These are phyloP conservation scores for Drosophila tropicalis DNA, from an alignment of 1,140 invertebrate species.

Conservation along the genomic window DNA sequence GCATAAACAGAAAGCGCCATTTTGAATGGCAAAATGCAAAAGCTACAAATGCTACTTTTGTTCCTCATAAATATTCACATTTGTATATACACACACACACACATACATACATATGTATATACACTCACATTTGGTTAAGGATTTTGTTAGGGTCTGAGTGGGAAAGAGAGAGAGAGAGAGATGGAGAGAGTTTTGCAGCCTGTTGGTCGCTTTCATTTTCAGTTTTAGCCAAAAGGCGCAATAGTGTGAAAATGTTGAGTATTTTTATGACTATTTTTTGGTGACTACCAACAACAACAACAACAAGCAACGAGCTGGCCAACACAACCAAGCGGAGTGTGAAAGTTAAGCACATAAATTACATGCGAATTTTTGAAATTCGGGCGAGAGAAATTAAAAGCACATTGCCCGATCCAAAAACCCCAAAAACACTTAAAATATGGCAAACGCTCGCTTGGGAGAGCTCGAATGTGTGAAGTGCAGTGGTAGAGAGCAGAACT, in stretches of 20 bases:
- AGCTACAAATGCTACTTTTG: conserved; percentile 75
- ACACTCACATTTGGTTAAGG: conserved; percentile 1
- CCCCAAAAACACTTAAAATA: conserved; percentile 67
- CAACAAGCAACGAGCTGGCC: conserved; percentile 9
- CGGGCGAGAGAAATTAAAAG: conserved; percentile 65
- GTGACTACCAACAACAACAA: conserved; percentile 21
- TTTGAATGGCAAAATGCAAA: conserved; percentile 65
- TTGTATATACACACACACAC: conserved; percentile 51
- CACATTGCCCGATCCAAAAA: conserved; percentile 60
- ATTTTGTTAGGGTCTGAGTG: conserved; percentile 14
- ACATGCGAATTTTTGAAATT: conserved; percentile 45
- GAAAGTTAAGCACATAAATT: conserved; percentile 79
- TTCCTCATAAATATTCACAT: conserved; percentile 79
- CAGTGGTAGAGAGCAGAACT: conserved; percentile 11
- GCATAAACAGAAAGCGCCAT: conserved; percentile 21
- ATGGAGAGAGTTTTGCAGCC: too few relatives aligned
- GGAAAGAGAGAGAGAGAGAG: neutral
- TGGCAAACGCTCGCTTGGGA: conserved; percentile 40
- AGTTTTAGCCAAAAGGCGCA: conserved; percentile 63
- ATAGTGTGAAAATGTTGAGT: conserved; percentile 73
- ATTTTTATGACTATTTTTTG: conserved; percentile 76
- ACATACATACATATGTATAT: conserved; percentile 5
- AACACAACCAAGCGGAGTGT: conserved; percentile 57
- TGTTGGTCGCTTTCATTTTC: conserved; percentile 70
- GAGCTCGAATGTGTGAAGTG: conserved; percentile 48